Conservation (phyloP, 2,113 vertebrate genomes). For the Pelusios castaneus region DNA sequence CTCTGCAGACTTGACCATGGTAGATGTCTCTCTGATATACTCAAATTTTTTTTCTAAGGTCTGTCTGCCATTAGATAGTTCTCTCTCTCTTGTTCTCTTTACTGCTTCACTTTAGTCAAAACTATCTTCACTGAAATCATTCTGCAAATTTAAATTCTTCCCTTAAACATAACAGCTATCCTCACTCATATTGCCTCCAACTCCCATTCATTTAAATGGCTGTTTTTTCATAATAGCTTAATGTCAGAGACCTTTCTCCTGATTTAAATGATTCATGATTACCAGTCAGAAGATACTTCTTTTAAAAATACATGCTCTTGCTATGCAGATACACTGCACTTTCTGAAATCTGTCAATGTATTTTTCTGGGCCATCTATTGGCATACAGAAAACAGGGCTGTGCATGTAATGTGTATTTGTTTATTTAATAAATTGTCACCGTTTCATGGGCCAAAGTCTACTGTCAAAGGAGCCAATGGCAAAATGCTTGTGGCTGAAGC, state of each 20-base stretch:
- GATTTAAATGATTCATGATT: slow-evolving; percentile 67
- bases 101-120: slow-evolving; percentile 66
- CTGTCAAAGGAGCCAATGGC: not conserved
- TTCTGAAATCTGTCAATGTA: not conserved
- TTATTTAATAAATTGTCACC: not conserved
- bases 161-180: slow-evolving; percentile 67
- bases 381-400: not conserved
- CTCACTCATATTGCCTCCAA: slow-evolving; percentile 56
- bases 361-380: not conserved
- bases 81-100: slow-evolving; percentile 61
- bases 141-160: slow-evolving; percentile 66
- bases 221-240: slow-evolving; percentile 64
- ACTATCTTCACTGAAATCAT: slow-evolving; percentile 61
- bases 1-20: not conserved
- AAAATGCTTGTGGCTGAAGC: not conserved
- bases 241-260: slow-evolving; percentile 52
- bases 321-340: not conserved
- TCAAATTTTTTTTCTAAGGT: slow-evolving; percentile 10
- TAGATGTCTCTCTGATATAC: not conserved
- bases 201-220: slow-evolving; percentile 69
- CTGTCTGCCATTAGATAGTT: slow-evolving; percentile 43
- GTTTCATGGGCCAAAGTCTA: not conserved
- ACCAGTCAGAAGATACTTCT: slow-evolving; percentile 62
- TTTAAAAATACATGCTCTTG: slow-evolving; percentile 40
- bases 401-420: not conserved